phyloP scores from a whole-genome alignment of 2,113 vertebrate species.

The Cygnus buccinator region DNA sequence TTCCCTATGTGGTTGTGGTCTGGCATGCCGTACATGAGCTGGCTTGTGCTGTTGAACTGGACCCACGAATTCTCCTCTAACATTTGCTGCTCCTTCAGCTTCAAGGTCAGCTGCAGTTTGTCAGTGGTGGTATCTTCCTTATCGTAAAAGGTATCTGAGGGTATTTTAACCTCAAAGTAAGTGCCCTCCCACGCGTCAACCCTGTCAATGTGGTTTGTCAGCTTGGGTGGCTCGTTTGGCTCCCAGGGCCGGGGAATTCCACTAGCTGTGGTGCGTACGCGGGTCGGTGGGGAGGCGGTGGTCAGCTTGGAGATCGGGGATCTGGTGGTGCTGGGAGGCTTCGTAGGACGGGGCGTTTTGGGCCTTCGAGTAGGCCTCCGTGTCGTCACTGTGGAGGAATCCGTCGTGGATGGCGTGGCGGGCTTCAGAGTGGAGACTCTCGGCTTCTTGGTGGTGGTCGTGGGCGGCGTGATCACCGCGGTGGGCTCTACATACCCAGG shows the following conservation, averaged over 20 bases:
- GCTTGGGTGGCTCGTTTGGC: slow-evolving; percentile 84
- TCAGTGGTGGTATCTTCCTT: slow-evolving; percentile 93
- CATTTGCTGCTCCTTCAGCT: slow-evolving; percentile 86
- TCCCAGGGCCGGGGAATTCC: slow-evolving; percentile 74
- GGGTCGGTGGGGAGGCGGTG: slow-evolving; percentile 82
- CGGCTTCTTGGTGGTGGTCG: slow-evolving; percentile 88
- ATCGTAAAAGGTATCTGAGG: slow-evolving; percentile 92
- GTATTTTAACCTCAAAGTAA: slow-evolving; percentile 96
- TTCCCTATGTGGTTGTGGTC: slow-evolving; percentile 85
- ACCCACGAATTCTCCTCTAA: slow-evolving; percentile 91
- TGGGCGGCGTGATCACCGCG: slow-evolving; percentile 83
- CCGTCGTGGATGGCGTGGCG: slow-evolving; percentile 76
- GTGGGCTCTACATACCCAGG: slow-evolving; percentile 89
- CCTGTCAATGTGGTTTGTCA: slow-evolving; percentile 91
- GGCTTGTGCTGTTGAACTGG: slow-evolving; percentile 95
- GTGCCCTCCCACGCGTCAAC: slow-evolving; percentile 94
- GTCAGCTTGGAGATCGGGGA: slow-evolving; percentile 84
- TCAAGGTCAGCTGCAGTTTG: slow-evolving; percentile 90
- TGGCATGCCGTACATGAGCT: slow-evolving; percentile 93
- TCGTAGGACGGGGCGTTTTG: slow-evolving; percentile 78
- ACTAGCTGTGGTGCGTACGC: slow-evolving; percentile 78
- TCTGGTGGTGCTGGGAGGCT: slow-evolving; percentile 77
- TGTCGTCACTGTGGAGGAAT: slow-evolving; percentile 78
- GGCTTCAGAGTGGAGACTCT: slow-evolving; percentile 80
- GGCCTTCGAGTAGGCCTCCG: slow-evolving; percentile 85